phyloP scores from a whole-genome alignment of 2,888 invertebrate genomes.

The Cosmopolites sordidus region DNA sequence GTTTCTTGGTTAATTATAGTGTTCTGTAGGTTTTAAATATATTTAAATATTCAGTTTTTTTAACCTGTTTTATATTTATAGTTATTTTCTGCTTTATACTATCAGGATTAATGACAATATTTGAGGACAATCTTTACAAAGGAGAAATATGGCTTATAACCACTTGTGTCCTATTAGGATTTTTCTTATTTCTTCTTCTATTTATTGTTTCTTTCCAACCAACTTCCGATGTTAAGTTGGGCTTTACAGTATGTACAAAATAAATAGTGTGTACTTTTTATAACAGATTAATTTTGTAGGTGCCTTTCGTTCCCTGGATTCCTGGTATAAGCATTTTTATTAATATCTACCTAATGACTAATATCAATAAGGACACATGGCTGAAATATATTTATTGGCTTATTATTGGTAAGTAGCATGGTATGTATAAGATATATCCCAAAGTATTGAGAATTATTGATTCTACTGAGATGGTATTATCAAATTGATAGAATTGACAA shows the following conservation, averaged over 20 bases:
- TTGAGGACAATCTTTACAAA: constrained; percentile 41
- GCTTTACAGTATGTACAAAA: constrained; percentile 55
- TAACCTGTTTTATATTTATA: constrained; percentile 28
- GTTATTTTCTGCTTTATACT: constrained; percentile 42
- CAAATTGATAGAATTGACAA: no score
- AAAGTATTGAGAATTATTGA: no score
- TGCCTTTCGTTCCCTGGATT: constrained; percentile 77
- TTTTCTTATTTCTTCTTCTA: constrained; percentile 48
- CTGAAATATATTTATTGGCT: constrained; percentile 77
- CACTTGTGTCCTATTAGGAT: constrained; percentile 40
- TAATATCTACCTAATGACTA: constrained; percentile 81
- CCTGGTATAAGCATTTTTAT: constrained; percentile 77
- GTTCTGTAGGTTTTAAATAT: constrained; percentile 47
- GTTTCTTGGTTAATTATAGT: constrained; percentile 51
- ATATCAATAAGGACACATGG: constrained; percentile 76
- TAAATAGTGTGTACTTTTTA: background rate
- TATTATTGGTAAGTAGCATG: constrained; percentile 56
- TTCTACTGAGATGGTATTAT: no score
- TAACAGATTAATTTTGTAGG: constrained; percentile 50
- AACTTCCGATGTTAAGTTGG: constrained; percentile 56
- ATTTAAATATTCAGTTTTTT: no score
- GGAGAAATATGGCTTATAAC: constrained; percentile 42
- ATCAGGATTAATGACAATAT: constrained; percentile 41
- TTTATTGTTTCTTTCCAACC: constrained; percentile 59
- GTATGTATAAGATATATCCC: background rate